A percentile compares a stretch with the other conserved stretches of the same genome.
Evolutionary conservation across 2,888 invertebrate genomes (phyloP).

Genomic region (Cerceris rybyensis): DNA sequence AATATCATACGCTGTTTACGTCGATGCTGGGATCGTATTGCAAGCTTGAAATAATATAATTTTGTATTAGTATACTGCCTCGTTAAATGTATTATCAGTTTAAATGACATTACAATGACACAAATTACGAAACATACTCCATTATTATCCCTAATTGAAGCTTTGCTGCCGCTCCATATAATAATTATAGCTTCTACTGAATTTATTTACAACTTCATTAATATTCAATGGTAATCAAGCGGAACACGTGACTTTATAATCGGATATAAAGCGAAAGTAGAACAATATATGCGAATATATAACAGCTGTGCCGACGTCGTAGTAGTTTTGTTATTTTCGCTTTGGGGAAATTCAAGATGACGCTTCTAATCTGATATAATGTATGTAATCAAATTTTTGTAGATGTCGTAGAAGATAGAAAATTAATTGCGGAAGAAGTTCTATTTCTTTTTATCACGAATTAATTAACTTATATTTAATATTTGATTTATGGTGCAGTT

Average conservation of each 20-base stretch:
- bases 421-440: too few relatives aligned
- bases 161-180: neutral
- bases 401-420: too few relatives aligned
- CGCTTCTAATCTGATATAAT: too few relatives aligned
- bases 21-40: neutral
- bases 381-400: too few relatives aligned
- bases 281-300: too few relatives aligned
- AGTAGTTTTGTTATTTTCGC: too few relatives aligned
- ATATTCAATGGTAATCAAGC: constrained; percentile 23
- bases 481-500: too few relatives aligned
- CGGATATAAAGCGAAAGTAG: neutral
- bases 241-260: neutral
- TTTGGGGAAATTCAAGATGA: too few relatives aligned
- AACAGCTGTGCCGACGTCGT: too few relatives aligned
- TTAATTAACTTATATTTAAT: too few relatives aligned
- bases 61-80: neutral
- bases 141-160: constrained; percentile 25
- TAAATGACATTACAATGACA: constrained; percentile 27
- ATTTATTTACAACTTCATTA: constrained; percentile 35
- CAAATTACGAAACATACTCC: constrained; percentile 21
- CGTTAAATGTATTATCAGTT: constrained; percentile 31
- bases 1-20: too few relatives aligned
- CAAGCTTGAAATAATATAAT: constrained; percentile 15
- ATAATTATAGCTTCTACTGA: constrained; percentile 7
- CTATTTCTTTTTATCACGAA: too few relatives aligned